Conservation (phyloP, 1,140 invertebrate species). For the Druon quercuslanigerum region DNA sequence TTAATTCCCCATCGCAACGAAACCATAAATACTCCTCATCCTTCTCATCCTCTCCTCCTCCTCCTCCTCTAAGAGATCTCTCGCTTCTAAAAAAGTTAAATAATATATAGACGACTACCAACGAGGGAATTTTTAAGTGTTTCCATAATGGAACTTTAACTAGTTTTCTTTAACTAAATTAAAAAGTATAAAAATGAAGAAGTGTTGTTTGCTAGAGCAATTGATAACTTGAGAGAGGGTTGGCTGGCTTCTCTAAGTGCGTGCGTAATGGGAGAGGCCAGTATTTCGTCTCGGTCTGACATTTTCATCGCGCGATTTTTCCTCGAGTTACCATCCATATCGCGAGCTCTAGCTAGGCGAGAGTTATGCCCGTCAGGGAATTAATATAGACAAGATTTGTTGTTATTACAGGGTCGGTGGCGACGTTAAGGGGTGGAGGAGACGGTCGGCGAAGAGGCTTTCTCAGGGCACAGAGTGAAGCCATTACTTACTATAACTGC, state of each 20-base stretch:
- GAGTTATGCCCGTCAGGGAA: slow-evolving; percentile 73
- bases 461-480: slow-evolving; percentile 72
- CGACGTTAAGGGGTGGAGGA: slow-evolving; percentile 48
- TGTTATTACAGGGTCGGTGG: slow-evolving; percentile 69
- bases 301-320: slow-evolving; percentile 67
- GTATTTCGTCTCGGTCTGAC: slow-evolving; percentile 61
- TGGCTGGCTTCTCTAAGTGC: slow-evolving; percentile 54
- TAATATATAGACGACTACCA: no score
- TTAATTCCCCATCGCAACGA: no score
- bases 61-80: no score
- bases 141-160: no score
- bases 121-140: no score
- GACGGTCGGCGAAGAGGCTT: slow-evolving; percentile 62
- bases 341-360: slow-evolving; percentile 31
- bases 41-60: no score
- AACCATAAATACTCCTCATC: no score
- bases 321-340: slow-evolving; percentile 59
- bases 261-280: slow-evolving; percentile 60
- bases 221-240: slow-evolving; percentile 39
- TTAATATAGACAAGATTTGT: slow-evolving; percentile 76
- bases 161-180: no score
- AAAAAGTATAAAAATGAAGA: no score
- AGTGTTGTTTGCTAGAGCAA: not conserved
- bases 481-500: slow-evolving; percentile 76
- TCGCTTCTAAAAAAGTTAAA: no score